Percentiles rank a stretch among this genome's conserved stretches.
Conservation (phyloP, 2,113 vertebrate species). For the Silurus glanis region DNA sequence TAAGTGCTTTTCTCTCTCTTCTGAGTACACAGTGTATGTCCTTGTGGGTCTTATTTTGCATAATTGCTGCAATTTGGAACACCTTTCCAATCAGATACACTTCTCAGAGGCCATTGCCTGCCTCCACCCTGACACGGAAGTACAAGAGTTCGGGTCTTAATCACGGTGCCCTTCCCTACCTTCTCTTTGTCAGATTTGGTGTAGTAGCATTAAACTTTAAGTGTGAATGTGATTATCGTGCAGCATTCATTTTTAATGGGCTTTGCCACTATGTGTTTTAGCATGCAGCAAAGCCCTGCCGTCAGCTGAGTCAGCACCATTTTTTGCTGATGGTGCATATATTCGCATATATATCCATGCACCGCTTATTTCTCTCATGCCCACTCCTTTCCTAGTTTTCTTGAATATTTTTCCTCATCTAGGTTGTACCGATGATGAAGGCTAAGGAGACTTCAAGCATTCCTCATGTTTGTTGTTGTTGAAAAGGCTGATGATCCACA, state of each 20-base stretch:
- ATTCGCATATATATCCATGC: slow-evolving; percentile 74
- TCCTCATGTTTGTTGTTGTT: slow-evolving; percentile 46
- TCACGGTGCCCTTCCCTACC: slow-evolving; percentile 61
- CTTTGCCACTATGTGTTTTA: slow-evolving; percentile 80
- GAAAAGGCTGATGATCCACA: slow-evolving; percentile 11
- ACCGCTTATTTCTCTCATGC: slow-evolving; percentile 66
- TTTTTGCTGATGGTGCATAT: slow-evolving; percentile 76
- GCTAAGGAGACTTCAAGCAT: slow-evolving; percentile 58
- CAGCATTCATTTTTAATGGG: slow-evolving; percentile 83
- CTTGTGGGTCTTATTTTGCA: slow-evolving; percentile 49
- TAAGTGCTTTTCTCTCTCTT: slow-evolving; percentile 1
- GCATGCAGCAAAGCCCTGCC: slow-evolving; percentile 71
- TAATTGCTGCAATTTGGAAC: slow-evolving; percentile 58
- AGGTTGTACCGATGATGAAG: slow-evolving; percentile 49
- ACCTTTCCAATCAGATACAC: slow-evolving; percentile 51
- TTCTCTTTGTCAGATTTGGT: slow-evolving; percentile 69
- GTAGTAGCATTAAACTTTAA: slow-evolving; percentile 79
- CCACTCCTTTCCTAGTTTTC: slow-evolving; percentile 5
- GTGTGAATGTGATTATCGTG: slow-evolving; percentile 80
- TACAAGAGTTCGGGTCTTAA: slow-evolving; percentile 62
- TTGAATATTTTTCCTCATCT: slow-evolving; percentile 37
- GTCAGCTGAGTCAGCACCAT: slow-evolving; percentile 73
- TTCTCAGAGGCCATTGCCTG: slow-evolving; percentile 47
- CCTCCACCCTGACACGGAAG: slow-evolving; percentile 57
- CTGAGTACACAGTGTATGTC: slow-evolving; percentile 12